Conservation (phyloP, 1,140 invertebrate species). For the Philotrypesis tridentata region DNA sequence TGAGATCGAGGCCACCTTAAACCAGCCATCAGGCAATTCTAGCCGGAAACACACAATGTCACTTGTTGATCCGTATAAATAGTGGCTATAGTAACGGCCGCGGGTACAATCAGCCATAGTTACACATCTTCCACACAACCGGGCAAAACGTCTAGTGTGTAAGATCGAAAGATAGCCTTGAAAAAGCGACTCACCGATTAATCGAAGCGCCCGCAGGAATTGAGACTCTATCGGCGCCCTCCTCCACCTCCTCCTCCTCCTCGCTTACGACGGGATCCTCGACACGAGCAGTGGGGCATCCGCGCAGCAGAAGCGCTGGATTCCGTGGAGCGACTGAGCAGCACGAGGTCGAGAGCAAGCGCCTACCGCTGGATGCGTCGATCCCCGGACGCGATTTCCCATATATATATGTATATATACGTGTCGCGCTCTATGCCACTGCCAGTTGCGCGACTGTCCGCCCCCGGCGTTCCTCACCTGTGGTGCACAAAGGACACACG, state of each 20-base stretch:
- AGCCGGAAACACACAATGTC: too few relatives aligned
- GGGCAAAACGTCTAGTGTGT: too few relatives aligned
- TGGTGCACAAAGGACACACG: background rate
- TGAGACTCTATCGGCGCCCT: background rate
- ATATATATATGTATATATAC: background rate
- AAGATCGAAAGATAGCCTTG: too few relatives aligned
- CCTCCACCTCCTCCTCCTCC: too few relatives aligned
- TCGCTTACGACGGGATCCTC: background rate
- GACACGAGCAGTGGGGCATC: background rate
- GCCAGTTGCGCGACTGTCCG: too few relatives aligned
- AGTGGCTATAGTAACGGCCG: too few relatives aligned
- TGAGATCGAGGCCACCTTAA: too few relatives aligned
- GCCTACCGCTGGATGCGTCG: slow-evolving; percentile 17
- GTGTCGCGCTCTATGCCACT: too few relatives aligned
- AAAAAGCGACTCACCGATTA: slow-evolving; percentile 1
- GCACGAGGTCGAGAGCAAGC: background rate
- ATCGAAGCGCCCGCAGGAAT: background rate
- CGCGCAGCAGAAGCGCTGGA: background rate
- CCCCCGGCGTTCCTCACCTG: background rate
- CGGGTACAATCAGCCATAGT: too few relatives aligned
- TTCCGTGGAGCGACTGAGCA: background rate
- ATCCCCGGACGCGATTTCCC: background rate
- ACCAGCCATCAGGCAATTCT: too few relatives aligned
- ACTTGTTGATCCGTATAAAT: too few relatives aligned
- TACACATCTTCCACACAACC: too few relatives aligned